Percentiles rank a stretch among this genome's conserved stretches.
Evolutionary conservation across 2,888 invertebrate genomes (phyloP).

Genomic region (Pharmacophagus antenor): DNA sequence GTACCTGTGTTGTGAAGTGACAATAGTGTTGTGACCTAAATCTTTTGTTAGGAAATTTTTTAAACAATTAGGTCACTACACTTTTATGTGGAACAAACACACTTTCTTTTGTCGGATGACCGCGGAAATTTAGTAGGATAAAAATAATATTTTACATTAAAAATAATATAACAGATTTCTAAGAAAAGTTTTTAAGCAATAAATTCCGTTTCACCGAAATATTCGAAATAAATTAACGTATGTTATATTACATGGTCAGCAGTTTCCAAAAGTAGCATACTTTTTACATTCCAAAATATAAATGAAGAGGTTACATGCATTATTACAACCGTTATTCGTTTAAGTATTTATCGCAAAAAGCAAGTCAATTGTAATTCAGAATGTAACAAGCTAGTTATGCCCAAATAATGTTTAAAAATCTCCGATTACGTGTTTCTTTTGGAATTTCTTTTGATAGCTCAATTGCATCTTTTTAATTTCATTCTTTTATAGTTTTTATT

Average conservation of each 20-base stretch:
- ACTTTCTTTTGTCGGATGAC: not conserved
- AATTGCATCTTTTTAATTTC: not conserved
- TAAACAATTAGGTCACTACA: conserved; percentile 9
- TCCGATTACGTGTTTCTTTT: not conserved
- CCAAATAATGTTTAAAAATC: not conserved
- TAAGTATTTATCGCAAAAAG: not conserved
- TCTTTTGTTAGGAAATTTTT: conserved; percentile 15
- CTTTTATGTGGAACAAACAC: not conserved
- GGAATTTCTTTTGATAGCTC: not conserved
- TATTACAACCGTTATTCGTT: not conserved
- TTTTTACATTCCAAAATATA: conserved; percentile 3
- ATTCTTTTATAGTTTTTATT: not conserved
- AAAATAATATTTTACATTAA: too few species aligned
- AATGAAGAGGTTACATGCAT: conserved; percentile 3
- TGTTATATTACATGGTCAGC: not conserved
- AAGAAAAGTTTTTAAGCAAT: not conserved
- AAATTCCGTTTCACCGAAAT: not conserved
- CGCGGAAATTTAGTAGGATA: too few species aligned
- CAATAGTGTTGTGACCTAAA: conserved; percentile 10
- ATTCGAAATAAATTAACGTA: not conserved
- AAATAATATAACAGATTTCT: not conserved
- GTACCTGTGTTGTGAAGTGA: not conserved
- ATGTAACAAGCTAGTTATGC: not conserved
- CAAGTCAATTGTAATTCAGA: not conserved
- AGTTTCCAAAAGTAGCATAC: not conserved